Evolutionary conservation across 2,113 vertebrate species (phyloP), one percentile per base, ranked within the genome.

Genomic region (Corythornis vintsioides): DNA sequence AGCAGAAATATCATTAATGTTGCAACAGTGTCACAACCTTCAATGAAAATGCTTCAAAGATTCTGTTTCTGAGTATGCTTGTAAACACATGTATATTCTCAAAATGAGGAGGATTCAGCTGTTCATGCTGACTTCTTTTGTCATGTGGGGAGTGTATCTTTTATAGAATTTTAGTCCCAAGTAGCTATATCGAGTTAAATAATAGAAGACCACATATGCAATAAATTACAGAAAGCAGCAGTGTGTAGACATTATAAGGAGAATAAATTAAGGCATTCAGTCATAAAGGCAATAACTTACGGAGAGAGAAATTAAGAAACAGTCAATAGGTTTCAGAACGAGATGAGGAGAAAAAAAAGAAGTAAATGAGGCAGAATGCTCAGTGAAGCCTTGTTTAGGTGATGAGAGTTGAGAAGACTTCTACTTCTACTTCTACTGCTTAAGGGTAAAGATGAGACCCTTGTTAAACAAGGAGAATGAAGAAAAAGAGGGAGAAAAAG

Each of bases 231-330:
- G 71, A 31, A 66, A 90, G 43, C 78, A 91, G 42, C 25, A 73
- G 33, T 40, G 81, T 89, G 83, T 47, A 87, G 74, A 66, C 33
- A 15, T 67, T 84, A 74, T 70, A 59, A 21, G 50, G 22, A 20
- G 50, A 85, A 89, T 76, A 91, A 95, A 96, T 94, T 73, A 94
- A 83, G 26, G 15, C 67, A 56, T 85, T 93, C 77, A 63, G 26
- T 95, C 82, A 82, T 82, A 87, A 89, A 92, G 28, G 59, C 67
- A 85, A 79, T 90, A 93, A 92, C 50, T 95, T 92, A 90, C 6
- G 17, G 66, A 92, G 77, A 82, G 33, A 93, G 71, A 92, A 96
- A 96, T 95, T 94, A 90, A 84, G 92, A 78, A 90, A 84, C 74
- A 93, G 63, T 89, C 92, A 87, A 91, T 93, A 89, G 52, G 55